Conservation (phyloP, 2,113 vertebrate genomes). For the Corapipo altera region DNA sequence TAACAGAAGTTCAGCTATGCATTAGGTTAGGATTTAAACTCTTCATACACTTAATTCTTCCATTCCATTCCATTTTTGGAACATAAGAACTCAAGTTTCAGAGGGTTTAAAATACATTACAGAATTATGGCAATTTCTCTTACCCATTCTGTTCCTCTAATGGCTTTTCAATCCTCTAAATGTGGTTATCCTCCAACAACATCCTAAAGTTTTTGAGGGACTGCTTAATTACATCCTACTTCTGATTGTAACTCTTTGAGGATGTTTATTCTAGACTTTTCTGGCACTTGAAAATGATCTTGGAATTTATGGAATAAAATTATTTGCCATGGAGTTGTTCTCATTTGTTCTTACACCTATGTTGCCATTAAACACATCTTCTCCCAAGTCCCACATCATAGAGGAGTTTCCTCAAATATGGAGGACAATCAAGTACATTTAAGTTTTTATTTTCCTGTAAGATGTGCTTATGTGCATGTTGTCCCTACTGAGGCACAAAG, state of each 20-base stretch:
- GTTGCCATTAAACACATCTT: not conserved
- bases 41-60: not conserved
- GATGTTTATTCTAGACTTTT: not conserved
- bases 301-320: not conserved
- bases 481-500: not conserved
- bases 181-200: not conserved
- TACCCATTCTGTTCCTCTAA: not conserved
- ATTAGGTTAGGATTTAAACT: not conserved
- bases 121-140: not conserved
- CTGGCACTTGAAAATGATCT: not conserved
- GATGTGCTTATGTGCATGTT: rapidly evolving
- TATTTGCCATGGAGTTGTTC: not conserved
- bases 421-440: not conserved
- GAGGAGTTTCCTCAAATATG: not conserved
- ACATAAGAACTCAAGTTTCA: not conserved
- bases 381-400: not conserved
- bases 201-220: not conserved
- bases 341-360: not conserved
- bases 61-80: not conserved
- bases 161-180: not conserved
- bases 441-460: not conserved
- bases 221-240: not conserved
- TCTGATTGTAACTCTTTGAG: not conserved
- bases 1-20: not conserved
- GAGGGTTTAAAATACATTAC: not conserved